These are phyloP conservation scores for Vombatus ursinus DNA, from an alignment of 2,113 vertebrate species.

Conservation along the genomic window DNA sequence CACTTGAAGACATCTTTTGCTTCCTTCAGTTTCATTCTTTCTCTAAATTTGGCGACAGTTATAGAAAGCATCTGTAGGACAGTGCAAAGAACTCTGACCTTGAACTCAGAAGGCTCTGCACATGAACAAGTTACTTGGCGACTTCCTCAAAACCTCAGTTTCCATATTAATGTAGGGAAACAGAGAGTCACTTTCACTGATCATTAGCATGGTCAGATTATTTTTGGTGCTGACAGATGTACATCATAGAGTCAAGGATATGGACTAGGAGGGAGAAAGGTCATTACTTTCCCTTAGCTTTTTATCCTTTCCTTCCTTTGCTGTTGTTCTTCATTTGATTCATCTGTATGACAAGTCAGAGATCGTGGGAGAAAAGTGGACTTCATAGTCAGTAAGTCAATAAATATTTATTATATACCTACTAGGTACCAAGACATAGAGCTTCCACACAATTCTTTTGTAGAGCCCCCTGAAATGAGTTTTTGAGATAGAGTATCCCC, in stretches of 20 bases:
- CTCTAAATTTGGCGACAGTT: not conserved
- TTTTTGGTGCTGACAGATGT: too few species aligned
- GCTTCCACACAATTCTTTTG: not conserved
- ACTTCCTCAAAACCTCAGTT: too few species aligned
- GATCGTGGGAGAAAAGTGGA: not conserved
- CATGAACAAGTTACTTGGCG: too few species aligned
- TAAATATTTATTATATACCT: not conserved
- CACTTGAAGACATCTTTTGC: not conserved
- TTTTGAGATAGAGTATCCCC: not conserved
- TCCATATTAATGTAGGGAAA: too few species aligned
- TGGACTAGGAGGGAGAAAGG: not conserved
- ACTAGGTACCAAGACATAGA: not conserved
- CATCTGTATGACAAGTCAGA: not conserved
- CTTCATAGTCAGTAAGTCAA: not conserved
- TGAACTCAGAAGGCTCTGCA: too few species aligned
- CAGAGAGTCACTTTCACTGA: too few species aligned
- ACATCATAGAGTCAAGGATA: not conserved
- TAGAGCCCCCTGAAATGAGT: not conserved
- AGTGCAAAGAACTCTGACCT: too few species aligned
- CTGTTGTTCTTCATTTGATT: not conserved
- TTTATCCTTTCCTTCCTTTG: not conserved
- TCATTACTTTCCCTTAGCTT: not conserved
- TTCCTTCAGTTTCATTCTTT: not conserved
- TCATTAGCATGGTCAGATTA: too few species aligned
- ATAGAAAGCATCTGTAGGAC: too few species aligned